Evolutionary conservation across 2,113 vertebrate species (phyloP), one percentile per base, ranked within the genome.

Genomic region (Gymnobelideus leadbeateri): DNA sequence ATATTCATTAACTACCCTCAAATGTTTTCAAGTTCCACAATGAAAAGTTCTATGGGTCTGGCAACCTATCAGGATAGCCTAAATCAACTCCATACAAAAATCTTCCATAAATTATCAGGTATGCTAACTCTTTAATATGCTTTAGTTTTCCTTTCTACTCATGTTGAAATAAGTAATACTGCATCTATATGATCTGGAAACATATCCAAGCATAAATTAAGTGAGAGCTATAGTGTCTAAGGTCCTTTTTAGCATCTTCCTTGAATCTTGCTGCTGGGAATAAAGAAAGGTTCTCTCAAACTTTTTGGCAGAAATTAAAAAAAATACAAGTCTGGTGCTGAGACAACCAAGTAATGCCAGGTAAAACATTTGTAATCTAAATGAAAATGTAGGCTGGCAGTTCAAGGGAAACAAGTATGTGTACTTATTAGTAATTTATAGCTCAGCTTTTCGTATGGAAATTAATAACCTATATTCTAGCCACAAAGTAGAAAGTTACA

Each of bases 101-200:
- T 43, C 24, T 50, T 84, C 89, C 55, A 90, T 43, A n/a, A 93
- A 92, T 90, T 93, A 68, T 46, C 51, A 26, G 49, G 84, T 93
- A 43, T 95, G 90, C 90, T 92, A 94, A 94, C 9, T 91, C n/a
- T 92, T 93, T 91, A 21, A 14, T 77, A 46, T 49, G 52, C 91
- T 46, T 91, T 49, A 92, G n/a, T 90, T 93, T 93, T 49, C 54
- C 84, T 77, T 11, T 50, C 50, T 61, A 91, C 55, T 92, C 53
- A 89, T 14, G 43, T 68, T 93, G 61, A 91, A 93, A 93, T 95
- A n/a, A 92, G 51, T 94, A 93, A 95, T 90, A 94, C 47, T 25
- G 84, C n/a, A 52, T 93, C 31, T 68, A 28, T 9, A 57, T 51
- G 24, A 93, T 84, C 90, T 6, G 89, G 93, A 94, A 95, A 89